A percentile compares a stretch with the other conserved stretches of the same genome.
phyloP scores from a whole-genome alignment of 2,888 invertebrate species.

The Pinctada fucata region DNA sequence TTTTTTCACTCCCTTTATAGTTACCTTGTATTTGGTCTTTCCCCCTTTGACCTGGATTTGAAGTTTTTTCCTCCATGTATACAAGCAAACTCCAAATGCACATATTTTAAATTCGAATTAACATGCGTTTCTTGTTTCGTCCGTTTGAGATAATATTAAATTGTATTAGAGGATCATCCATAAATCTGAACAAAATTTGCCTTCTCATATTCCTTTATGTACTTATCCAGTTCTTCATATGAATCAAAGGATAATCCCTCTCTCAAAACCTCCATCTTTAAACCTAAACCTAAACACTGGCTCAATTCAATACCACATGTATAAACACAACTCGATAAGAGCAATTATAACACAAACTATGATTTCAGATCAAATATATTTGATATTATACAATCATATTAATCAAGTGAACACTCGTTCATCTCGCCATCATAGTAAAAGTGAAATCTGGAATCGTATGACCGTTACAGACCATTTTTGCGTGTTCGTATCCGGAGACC shows the following conservation, averaged over 20 bases:
- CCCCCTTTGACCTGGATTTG: not conserved
- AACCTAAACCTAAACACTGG: too few species aligned
- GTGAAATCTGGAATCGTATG: not conserved
- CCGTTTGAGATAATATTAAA: not conserved
- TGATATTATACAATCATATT: too few species aligned
- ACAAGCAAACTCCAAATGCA: not conserved
- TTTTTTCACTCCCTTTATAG: not conserved
- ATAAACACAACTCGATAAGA: too few species aligned
- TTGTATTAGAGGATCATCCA: not conserved
- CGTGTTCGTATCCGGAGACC: not conserved
- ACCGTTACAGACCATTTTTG: not conserved
- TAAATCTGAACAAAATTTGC: not conserved
- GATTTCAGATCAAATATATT: too few species aligned
- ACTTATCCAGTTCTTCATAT: too few species aligned
- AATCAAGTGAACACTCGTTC: too few species aligned
- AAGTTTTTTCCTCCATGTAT: not conserved
- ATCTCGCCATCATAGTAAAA: too few species aligned
- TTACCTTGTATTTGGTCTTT: constrained; percentile 1
- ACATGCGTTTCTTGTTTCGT: not conserved
- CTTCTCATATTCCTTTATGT: too few species aligned
- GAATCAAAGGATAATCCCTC: too few species aligned
- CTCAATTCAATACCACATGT: too few species aligned
- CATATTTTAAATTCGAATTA: not conserved
- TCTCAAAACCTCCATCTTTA: too few species aligned
- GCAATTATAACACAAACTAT: too few species aligned